Evolutionary conservation across 2,888 invertebrate genomes (phyloP), one percentile per base, ranked within the genome.

Genomic region (Amphimallon solstitiale): DNA sequence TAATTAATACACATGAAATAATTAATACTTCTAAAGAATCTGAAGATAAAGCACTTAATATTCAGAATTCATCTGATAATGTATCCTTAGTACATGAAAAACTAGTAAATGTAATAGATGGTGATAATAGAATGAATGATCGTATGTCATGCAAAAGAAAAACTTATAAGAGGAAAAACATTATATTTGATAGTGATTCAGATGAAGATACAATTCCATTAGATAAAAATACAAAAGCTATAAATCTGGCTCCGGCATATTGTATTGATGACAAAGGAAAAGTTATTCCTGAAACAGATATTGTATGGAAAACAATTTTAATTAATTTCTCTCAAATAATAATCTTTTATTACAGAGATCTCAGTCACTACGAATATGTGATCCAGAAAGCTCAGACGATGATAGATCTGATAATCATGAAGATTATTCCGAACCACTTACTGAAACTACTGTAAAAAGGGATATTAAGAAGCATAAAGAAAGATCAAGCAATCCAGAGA

Each of bases 321-420:
- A n/a, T n/a, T n/a, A n/a, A n/a, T 9, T 15, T 14, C 17, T 68
- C 14, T 19, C 19, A 40, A 59, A 68, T 49, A 37, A 52, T 59
- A 34, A n/a, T n/a, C n/a, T n/a, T n/a, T 68, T 71, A 51, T 68
- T 66, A n/a, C 23, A 79, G 76, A 73, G 71, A 62, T 71, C 76
- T 10, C 74, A 79, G 17, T 80, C 83, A 67, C 75, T 83, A 63
- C 81, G 83, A 14, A 77, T 88, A 48, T 87, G 85, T 81, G 87
- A 88, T 76, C 84, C 87, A 5, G 88, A 88, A 68, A 86, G 85
- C 66, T 86, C 86, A 56, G 86, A 78, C 65, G 79, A 80, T 51
- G 75, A 75, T 49, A 7, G 37, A 56, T 48, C 46, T 43, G n/a
- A 67, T 23, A 49, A 46, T 37, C 35, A 61, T 51, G 67, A 72